Evolutionary conservation across 2,888 invertebrate genomes (phyloP).

Genomic region (Masnerella sp.): DNA sequence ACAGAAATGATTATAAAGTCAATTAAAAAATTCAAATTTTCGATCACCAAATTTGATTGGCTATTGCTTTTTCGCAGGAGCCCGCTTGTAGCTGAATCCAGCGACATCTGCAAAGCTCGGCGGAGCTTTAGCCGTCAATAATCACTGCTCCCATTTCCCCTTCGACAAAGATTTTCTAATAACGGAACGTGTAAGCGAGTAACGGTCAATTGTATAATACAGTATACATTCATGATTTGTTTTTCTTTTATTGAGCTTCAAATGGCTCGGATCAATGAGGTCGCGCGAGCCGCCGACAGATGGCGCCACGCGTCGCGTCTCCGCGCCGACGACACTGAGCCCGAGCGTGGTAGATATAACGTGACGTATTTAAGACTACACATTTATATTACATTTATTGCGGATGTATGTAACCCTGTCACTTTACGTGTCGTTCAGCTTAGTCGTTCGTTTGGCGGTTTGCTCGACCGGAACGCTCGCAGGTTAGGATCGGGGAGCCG

Average conservation of each 20-base stretch:
- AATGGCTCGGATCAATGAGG: constrained; percentile 65
- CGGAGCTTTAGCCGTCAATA: constrained; percentile 22
- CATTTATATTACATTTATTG: constrained; percentile 74
- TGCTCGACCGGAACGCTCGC: constrained; percentile 46
- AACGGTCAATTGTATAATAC: constrained; percentile 71
- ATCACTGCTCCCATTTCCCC: constrained; percentile 21
- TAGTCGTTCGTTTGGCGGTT: constrained; percentile 49
- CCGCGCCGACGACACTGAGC: constrained; percentile 60
- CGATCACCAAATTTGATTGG: too few species aligned
- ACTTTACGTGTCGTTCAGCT: constrained; percentile 62
- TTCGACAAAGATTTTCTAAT: constrained; percentile 68
- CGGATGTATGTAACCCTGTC: constrained; percentile 71
- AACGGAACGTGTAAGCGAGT: constrained; percentile 73
- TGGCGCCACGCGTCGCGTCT: constrained; percentile 34
- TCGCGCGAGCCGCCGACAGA: constrained; percentile 37
- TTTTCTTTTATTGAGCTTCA: constrained; percentile 69
- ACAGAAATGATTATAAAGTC: too few species aligned
- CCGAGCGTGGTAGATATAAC: constrained; percentile 66
- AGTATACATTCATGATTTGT: constrained; percentile 72
- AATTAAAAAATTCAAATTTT: too few species aligned
- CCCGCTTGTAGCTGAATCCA: constrained; percentile 31
- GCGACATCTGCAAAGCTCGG: too few species aligned
- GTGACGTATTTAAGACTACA: constrained; percentile 71
- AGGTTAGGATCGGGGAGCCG: constrained; percentile 27
- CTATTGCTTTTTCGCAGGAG: too few species aligned